Evolutionary conservation across 2,113 vertebrate genomes (phyloP), one percentile per base, ranked within the genome.

Genomic region (Galbula dea): DNA sequence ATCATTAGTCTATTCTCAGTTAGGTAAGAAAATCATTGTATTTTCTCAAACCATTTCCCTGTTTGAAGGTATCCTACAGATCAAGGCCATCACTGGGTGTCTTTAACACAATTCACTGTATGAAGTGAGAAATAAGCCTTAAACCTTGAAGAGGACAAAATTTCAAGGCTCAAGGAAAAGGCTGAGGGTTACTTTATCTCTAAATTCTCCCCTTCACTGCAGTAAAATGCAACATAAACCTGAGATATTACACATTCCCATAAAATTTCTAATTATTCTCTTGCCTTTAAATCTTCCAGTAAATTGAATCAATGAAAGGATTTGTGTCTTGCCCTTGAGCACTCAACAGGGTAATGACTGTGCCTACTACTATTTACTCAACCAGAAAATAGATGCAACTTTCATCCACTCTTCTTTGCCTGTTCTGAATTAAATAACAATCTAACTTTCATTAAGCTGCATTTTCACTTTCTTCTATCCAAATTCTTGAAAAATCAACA

Each of bases 401-500:
- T 84, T 39, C 34, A 79, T 54, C 37, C 66, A 71, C 16, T 21
- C 26, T 88, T 65, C 36, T 69, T 43, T 41, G 54, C 63, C 72
- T 94, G 72, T 68, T 66, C 76, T 82, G 95, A 90, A 94, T 93
- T n/a, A n/a, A n/a, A n/a, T n/a, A n/a, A n/a, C n/a, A n/a, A n/a
- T n/a, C n/a, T n/a, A n/a, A n/a, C 8, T 76, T 88, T 54, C 9
- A 41, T 49, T 83, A 88, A 73, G 26, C 10, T 81, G 8, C 18
- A 76, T 49, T 83, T 87, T 77, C 11, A 71, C 45, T 58, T 71
- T 66, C 27, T 61, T 57, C 43, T 80, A 12, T 12, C 10, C 51
- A 71, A 71, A 71, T 43, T 21, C 34, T 66, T 55, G 11, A 77
- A 88, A 90, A 86, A 55, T 34, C 20, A 71, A 6, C 20, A 84